These are phyloP conservation scores for Mus minutoides DNA, from an alignment of 2,797 vertebrate species.

Conservation along the genomic window DNA sequence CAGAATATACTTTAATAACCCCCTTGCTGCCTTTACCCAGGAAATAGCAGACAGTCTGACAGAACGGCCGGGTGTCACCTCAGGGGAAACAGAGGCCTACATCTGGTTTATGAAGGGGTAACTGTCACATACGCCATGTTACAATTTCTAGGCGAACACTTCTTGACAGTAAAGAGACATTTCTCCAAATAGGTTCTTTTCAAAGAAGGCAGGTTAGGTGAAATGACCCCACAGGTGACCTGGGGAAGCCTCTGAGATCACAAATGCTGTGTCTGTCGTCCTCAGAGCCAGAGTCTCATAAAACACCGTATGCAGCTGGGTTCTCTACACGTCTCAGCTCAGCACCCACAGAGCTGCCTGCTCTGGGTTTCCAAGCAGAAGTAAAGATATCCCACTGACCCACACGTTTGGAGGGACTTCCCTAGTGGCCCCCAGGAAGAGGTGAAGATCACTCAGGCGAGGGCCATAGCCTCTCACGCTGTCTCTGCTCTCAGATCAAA, in stretches of 20 bases:
- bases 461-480: constrained; percentile 37
- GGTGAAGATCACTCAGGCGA: constrained; percentile 38
- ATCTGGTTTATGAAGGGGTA: constrained; percentile 75
- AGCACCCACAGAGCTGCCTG: constrained; percentile 55
- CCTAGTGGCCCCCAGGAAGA: constrained; percentile 21
- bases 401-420: constrained; percentile 54
- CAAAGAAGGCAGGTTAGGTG: constrained; percentile 80
- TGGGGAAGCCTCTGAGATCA: constrained; percentile 78
- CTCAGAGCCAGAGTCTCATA: constrained; percentile 80
- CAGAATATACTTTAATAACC: background rate
- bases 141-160: constrained; percentile 80
- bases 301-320: constrained; percentile 78
- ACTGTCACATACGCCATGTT: constrained; percentile 63
- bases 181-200: constrained; percentile 85
- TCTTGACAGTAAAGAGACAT: constrained; percentile 84
- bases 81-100: constrained; percentile 60
- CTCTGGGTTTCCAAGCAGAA: constrained; percentile 79
- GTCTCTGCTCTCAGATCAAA: constrained; percentile 63
- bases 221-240: constrained; percentile 83
- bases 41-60: too few relatives aligned
- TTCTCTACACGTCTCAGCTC: constrained; percentile 70
- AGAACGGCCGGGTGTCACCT: background rate
- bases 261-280: constrained; percentile 82
- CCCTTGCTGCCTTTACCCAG: background rate
- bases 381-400: constrained; percentile 72